These are phyloP conservation scores for Pygocentrus nattereri DNA, from an alignment of 2,797 vertebrate genomes.

Conservation along the genomic window DNA sequence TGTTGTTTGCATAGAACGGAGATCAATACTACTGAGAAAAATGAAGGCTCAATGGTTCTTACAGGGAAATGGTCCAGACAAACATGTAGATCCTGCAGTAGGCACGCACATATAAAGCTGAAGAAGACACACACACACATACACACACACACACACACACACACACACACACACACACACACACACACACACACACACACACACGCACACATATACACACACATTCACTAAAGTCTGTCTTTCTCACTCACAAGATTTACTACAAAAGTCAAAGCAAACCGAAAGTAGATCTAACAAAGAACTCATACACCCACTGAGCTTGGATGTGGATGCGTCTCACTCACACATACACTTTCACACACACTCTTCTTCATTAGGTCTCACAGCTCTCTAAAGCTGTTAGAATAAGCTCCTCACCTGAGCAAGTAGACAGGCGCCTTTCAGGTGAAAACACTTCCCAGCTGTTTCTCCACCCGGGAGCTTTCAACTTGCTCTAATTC, in stretches of 20 bases:
- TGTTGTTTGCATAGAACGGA: not conserved
- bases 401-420: not conserved
- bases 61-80: not conserved
- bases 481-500: constrained; percentile 2
- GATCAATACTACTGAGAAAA: not conserved
- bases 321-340: not conserved
- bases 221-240: not conserved
- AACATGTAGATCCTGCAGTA: not conserved
- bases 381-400: not conserved
- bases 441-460: not conserved
- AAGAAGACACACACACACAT: constrained; percentile 37
- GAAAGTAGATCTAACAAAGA: not conserved
- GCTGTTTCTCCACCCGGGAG: constrained; percentile 1
- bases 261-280: not conserved
- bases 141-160: constrained; percentile 10
- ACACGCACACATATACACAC: constrained; percentile 53
- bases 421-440: not conserved
- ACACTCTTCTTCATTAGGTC: not conserved
- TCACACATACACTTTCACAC: not conserved
- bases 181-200: constrained; percentile 45
- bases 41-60: not conserved
- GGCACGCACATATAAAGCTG: not conserved
- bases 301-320: not conserved
- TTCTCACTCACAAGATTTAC: not conserved
- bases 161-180: constrained; percentile 36